Evolutionary conservation across 2,888 invertebrate species (phyloP), one percentile per base, ranked within the genome.

Genomic region (Drosophila kanekoi): DNA sequence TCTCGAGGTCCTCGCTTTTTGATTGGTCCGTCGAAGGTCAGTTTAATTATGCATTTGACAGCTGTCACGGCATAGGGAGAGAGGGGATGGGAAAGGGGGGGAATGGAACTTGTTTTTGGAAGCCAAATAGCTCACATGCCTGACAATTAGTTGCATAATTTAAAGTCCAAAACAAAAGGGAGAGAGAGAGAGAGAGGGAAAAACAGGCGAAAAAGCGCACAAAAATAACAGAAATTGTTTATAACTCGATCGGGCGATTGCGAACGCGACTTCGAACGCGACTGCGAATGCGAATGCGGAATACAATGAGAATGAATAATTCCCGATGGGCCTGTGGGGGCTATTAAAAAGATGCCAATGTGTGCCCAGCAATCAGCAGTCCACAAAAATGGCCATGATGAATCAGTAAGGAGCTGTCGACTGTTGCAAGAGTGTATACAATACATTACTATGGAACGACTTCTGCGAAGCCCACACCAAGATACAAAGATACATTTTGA

Each of bases 401-500:
- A 86, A 83, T 83, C 84, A 86, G 84, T 66, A 74, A 75, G 79
- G 74, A 77, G 74, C 77, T 77, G 75, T 51, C 13, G 52, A 45
- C 75, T 54, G 72, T 23, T 23, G 48, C 77, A 73, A 77, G 87
- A 79, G 66, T 73, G 85, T 79, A 76, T 51, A 63, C 82, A 79
- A 82, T 73, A 71, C 80, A 87, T 86, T 79, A 81, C n/a, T 75
- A 47, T 18, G 62, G 64, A 53, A 73, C 71, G 76, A 80, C 78
- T 87, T 87, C 88, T 86, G 72, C 87, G 89, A 88, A 84, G 70
- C 49, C 60, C 73, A 69, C 54, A 76, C 65, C 65, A 64, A 81
- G 87, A 86, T 88, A 88, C 84, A 81, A 84, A 86, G 85, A 86
- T 86, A 86, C 85, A 86, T 86, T 88, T 84, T 87, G 70, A 79